These are phyloP conservation scores for Heliocidaris erythrogramma DNA, from an alignment of 35 echinoderm and acorn worm species.

Conservation along the genomic window DNA sequence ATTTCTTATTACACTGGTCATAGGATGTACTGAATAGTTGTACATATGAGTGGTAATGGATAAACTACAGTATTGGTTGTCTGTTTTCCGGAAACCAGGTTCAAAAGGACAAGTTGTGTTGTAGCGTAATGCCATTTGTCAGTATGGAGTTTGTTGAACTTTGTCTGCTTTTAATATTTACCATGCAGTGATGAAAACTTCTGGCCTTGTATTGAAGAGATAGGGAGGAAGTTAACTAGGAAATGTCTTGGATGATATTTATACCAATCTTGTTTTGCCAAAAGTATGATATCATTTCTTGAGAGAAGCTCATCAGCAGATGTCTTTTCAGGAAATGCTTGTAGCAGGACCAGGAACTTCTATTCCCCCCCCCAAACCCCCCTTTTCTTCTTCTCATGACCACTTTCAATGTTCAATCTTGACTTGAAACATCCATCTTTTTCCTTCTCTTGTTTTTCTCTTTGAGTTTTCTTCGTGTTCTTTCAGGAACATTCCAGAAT, in stretches of 20 bases:
- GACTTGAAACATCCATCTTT: conserved; percentile 2
- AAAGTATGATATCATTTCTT: neutral
- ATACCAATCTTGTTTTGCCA: neutral
- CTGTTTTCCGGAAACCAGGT: neutral
- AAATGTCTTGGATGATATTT: neutral
- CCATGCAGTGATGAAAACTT: neutral
- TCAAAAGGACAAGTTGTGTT: conserved; percentile 16
- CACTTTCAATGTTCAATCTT: neutral
- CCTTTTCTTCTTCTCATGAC: neutral
- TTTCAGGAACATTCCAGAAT: conserved; percentile 3
- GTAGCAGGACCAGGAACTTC: neutral
- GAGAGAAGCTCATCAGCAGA: neutral
- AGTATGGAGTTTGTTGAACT: conserved; percentile 6
- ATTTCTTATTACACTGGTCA: neutral
- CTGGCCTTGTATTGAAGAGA: neutral
- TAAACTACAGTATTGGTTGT: neutral
- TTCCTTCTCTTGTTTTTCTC: neutral
- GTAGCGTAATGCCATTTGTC: neutral
- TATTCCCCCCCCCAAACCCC: neutral
- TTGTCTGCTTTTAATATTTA: neutral
- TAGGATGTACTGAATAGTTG: neutral
- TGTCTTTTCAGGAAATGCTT: neutral
- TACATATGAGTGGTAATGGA: neutral
- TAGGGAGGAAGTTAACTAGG: neutral
- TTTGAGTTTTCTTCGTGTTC: neutral